Base-by-base conservation (phyloP, 1,140 invertebrate genomes). In the Chymomyza costata region DNA sequence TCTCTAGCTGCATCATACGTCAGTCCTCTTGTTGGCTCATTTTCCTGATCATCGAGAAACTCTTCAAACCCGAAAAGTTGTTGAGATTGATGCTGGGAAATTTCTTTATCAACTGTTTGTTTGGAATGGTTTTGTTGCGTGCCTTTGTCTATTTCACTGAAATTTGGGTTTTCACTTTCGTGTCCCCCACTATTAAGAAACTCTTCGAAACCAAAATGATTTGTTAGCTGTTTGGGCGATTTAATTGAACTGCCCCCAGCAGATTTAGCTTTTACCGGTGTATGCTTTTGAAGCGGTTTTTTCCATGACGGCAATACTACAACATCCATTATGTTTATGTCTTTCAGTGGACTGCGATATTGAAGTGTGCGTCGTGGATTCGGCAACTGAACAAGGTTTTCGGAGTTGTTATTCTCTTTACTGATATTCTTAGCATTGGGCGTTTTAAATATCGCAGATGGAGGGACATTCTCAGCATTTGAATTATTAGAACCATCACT, bases 271-370 rank as follows among this genome's bases (percentile, higher is more conserved):
- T 44, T 71, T 8, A 15, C 35, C 1, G 70, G 54, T n/a, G 54
- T 65, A 5, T 6, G 25, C 1, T 48, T 51, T 34, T 34, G 3
- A 3, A 3, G 8, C 1, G 37, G 30, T 15, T 73, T 67, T 44
- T 82, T 82, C 64, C 68, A 84, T 0, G 82, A 46, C 2, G 82
- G 76, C 21, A 84, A 11, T 0, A 53, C 30, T 6, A 84, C 48
- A 3, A 84, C 82, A 3, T 84, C 82, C 31, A 84, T 6, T 38
- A 84, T 66, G 39, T 84, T 84, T 1, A 84, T 84, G 3, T 78
- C 55, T 39, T 80, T 82, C 0, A 84, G 32, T 0, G 82, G 82
- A 35, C 44, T 58, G 2, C 82, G 82, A 30, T 71, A 45, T 11
- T 62, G 53, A 0, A 80, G 44, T 1, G 68, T 65, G 1, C 40